Percentiles rank a stretch among this genome's conserved stretches.
These are phyloP conservation scores for Eustalomyia histrio DNA, from an alignment of 2,888 invertebrate genomes.

Conservation along the genomic window DNA sequence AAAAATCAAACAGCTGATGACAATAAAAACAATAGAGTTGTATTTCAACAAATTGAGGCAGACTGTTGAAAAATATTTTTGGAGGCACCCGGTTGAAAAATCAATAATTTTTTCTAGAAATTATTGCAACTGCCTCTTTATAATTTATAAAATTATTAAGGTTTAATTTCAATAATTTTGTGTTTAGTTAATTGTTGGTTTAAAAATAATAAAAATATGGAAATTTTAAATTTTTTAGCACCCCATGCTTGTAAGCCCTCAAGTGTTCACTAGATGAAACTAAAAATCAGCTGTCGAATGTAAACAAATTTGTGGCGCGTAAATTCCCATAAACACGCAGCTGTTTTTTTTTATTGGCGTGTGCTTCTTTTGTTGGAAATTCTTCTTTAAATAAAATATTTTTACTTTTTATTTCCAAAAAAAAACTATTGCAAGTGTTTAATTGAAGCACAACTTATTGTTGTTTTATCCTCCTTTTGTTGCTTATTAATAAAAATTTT, in stretches of 20 bases:
- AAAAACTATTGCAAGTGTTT: constrained; percentile 7
- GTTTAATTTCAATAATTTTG: too few relatives aligned
- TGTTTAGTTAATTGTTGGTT: too few relatives aligned
- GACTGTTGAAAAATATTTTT: not conserved
- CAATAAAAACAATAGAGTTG: constrained; percentile 38
- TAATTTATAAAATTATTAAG: too few relatives aligned
- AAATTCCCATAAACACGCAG: constrained; percentile 27
- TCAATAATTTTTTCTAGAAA: too few relatives aligned
- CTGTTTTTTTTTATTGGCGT: constrained; percentile 54
- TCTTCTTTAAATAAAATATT: not conserved
- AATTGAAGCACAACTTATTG: not conserved
- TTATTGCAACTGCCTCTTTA: too few relatives aligned
- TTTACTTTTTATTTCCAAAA: constrained; percentile 14
- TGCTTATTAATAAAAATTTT: not conserved
- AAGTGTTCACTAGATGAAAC: constrained; percentile 2
- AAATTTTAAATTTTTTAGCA: too few relatives aligned
- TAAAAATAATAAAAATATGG: too few relatives aligned
- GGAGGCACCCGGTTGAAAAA: too few relatives aligned
- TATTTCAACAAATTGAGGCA: not conserved
- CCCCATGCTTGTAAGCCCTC: not conserved
- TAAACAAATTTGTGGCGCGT: constrained; percentile 52
- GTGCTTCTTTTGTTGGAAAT: constrained; percentile 11
- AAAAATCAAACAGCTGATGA: constrained; percentile 53
- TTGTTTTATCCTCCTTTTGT: constrained; percentile 3
- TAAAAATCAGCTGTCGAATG: constrained; percentile 11